Evolutionary conservation across 2,797 vertebrate species (phyloP).

Genomic region (Liasis olivaceus): DNA sequence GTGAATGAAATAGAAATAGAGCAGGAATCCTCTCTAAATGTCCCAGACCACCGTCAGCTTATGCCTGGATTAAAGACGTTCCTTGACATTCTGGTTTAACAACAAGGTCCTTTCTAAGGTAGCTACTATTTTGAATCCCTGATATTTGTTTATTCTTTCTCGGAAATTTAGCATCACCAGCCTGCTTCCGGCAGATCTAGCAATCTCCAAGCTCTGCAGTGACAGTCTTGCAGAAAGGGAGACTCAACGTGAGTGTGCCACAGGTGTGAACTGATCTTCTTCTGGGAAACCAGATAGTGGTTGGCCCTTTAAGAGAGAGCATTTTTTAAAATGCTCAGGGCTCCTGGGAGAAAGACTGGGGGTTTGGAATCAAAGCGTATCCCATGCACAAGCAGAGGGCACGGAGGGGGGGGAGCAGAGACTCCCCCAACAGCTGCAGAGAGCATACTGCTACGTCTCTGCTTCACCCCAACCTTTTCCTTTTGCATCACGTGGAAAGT

Average conservation of each 20-base stretch:
- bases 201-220: neutral
- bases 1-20: neutral
- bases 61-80: neutral
- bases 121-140: neutral
- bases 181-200: neutral
- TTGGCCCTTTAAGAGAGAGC: neutral
- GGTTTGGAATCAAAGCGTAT: neutral
- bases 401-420: fast-evolving
- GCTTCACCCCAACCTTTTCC: neutral
- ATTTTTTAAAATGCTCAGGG: neutral
- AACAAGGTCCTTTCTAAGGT: neutral
- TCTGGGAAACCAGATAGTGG: neutral
- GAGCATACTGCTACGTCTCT: neutral
- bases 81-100: neutral
- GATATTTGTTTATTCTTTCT: neutral
- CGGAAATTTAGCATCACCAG: neutral
- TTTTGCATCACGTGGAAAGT: neutral
- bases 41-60: neutral
- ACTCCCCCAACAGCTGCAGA: neutral
- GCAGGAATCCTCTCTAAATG: neutral
- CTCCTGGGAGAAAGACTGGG: too few species aligned
- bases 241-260: neutral
- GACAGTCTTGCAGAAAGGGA: neutral
- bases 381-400: neutral
- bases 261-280: neutral